These are phyloP conservation scores for Margarornis squamiger DNA, from an alignment of 2,797 vertebrate genomes.

Conservation along the genomic window DNA sequence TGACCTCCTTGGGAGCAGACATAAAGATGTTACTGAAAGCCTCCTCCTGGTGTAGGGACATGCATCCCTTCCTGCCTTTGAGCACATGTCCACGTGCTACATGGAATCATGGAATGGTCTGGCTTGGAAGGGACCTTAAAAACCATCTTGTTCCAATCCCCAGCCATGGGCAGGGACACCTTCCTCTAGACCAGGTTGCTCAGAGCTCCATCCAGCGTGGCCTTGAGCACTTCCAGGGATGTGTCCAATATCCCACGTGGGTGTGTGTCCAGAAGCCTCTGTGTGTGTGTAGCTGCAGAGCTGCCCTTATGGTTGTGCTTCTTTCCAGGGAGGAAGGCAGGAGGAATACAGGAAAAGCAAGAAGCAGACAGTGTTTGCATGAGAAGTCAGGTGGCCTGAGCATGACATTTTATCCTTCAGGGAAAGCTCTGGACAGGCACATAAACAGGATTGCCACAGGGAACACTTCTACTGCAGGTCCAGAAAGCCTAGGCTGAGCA, in stretches of 20 bases:
- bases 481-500: neutral
- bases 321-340: neutral
- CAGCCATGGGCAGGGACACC: too few relatives aligned
- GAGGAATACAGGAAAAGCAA: neutral
- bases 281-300: neutral
- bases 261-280: neutral
- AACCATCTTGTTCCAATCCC: neutral
- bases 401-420: neutral
- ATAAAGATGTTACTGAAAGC: neutral
- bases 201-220: neutral
- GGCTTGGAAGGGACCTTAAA: neutral
- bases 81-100: fast-evolving
- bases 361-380: neutral
- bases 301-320: neutral
- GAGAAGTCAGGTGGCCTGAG: neutral
- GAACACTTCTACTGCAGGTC: neutral
- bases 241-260: neutral
- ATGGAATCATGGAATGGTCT: neutral
- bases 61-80: neutral
- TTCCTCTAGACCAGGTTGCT: neutral
- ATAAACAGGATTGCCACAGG: neutral
- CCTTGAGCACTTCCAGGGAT: neutral
- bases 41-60: neutral
- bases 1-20: neutral
- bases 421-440: neutral